Percentiles rank a stretch among this genome's conserved stretches.
These are phyloP conservation scores for Physocephala rufipes DNA, from an alignment of 2,888 invertebrate genomes.

Conservation along the genomic window DNA sequence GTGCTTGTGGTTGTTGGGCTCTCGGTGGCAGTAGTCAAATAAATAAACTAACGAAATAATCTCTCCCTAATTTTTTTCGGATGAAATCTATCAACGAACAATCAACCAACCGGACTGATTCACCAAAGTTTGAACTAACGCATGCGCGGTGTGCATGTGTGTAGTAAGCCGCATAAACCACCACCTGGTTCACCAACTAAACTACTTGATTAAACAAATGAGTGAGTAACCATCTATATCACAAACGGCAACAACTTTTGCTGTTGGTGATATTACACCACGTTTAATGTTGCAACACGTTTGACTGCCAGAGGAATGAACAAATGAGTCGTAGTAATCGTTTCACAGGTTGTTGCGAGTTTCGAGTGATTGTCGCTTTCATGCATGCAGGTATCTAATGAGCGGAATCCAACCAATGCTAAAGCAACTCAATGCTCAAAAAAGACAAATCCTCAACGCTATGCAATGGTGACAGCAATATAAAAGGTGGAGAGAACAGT, in stretches of 20 bases:
- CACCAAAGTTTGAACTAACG: too few relatives aligned
- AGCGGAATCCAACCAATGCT: background rate
- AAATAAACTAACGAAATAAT: too few relatives aligned
- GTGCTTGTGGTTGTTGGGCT: background rate
- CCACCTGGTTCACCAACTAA: background rate
- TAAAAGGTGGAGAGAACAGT: background rate
- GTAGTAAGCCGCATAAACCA: too few relatives aligned
- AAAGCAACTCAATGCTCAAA: too few relatives aligned
- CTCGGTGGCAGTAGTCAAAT: background rate
- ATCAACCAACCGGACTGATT: too few relatives aligned
- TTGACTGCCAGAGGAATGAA: slow-evolving; percentile 27
- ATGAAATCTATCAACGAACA: background rate
- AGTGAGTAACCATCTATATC: background rate
- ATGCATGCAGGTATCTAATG: slow-evolving; percentile 10
- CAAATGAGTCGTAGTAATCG: slow-evolving; percentile 7
- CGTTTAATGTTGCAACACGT: slow-evolving; percentile 28
- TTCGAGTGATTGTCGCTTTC: slow-evolving; percentile 7
- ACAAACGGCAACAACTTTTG: background rate
- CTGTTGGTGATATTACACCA: too few relatives aligned
- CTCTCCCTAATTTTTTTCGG: too few relatives aligned
- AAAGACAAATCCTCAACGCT: slow-evolving; percentile 7
- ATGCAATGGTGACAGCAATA: background rate
- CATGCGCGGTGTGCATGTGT: too few relatives aligned
- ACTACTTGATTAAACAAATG: background rate
- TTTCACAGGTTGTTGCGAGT: slow-evolving; percentile 14